Evolutionary conservation across 2,888 invertebrate genomes (phyloP).

Genomic region (Cephus runcator): DNA sequence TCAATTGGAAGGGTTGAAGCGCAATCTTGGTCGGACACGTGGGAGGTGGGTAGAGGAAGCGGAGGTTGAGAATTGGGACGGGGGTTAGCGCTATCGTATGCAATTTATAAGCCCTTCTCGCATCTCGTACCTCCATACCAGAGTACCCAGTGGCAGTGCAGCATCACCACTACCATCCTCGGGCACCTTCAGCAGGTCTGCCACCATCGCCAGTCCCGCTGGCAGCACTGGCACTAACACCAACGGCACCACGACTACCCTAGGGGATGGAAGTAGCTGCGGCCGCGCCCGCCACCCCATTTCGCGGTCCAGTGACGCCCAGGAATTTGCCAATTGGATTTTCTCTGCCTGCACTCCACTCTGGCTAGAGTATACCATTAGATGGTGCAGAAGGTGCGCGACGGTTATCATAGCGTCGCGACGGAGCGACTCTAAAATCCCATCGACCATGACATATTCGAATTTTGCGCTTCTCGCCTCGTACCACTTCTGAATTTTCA

Average conservation of each 20-base stretch:
- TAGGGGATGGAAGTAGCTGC: conserved; percentile 51
- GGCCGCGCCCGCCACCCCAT: conserved; percentile 58
- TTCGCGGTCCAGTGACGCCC: conserved; percentile 63
- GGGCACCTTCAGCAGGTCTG: conserved; percentile 34
- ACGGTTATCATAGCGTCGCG: conserved; percentile 43
- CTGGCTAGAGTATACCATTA: conserved; percentile 51
- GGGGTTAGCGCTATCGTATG: conserved; percentile 54
- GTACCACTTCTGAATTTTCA: not conserved
- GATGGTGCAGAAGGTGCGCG: conserved; percentile 56
- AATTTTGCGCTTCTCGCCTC: conserved; percentile 33
- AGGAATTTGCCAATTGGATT: conserved; percentile 65
- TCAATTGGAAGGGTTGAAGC: conserved; percentile 49
- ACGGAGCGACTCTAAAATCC: conserved; percentile 43
- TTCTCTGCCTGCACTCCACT: conserved; percentile 56
- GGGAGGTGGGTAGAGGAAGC: conserved; percentile 29
- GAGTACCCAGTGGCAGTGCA: not conserved
- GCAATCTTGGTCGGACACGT: conserved; percentile 50
- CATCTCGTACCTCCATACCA: conserved; percentile 38
- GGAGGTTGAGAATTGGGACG: conserved; percentile 11
- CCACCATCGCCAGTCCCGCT: conserved; percentile 16
- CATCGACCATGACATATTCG: conserved; percentile 43
- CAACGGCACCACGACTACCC: conserved; percentile 39
- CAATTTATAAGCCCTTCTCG: conserved; percentile 59
- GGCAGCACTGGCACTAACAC: conserved; percentile 23
- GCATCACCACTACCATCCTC: conserved; percentile 28